These are phyloP conservation scores for Astropecten irregularis DNA, from an alignment of 53 echinoderm and acorn worm genomes.

Conservation along the genomic window DNA sequence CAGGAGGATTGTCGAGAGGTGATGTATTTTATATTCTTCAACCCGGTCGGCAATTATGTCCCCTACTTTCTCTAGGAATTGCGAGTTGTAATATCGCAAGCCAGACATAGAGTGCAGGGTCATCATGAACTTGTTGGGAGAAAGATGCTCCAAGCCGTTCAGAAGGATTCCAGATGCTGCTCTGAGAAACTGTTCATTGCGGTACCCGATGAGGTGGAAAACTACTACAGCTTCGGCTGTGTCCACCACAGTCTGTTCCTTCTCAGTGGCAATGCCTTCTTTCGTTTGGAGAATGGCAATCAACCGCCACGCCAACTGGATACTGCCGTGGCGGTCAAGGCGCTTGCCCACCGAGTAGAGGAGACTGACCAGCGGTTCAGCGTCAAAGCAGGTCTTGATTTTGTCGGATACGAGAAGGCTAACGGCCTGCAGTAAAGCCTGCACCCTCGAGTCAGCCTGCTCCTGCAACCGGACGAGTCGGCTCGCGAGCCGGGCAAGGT, in stretches of 20 bases:
- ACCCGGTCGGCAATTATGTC: neutral
- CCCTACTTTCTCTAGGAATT: neutral
- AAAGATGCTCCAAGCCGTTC: neutral
- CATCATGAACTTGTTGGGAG: neutral
- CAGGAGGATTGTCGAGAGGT: constrained; percentile 13
- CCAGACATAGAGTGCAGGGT: neutral
- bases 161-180: neutral
- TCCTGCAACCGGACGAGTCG: constrained; percentile 9
- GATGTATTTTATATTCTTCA: neutral
- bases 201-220: neutral
- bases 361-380: constrained; percentile 5
- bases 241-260: neutral
- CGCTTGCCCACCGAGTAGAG: constrained; percentile 1
- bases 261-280: neutral
- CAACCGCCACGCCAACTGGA: constrained; percentile 4
- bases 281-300: constrained; percentile 4
- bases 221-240: neutral
- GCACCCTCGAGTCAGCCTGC: constrained; percentile 11
- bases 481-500: constrained; percentile 35
- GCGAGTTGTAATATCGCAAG: constrained; percentile 6
- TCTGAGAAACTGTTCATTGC: neutral
- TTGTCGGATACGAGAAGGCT: constrained; percentile 28
- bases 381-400: neutral
- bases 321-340: neutral
- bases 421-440: constrained; percentile 50